Evolutionary conservation across 1,140 invertebrate genomes (phyloP).

Genomic region (Drosophila rufa): DNA sequence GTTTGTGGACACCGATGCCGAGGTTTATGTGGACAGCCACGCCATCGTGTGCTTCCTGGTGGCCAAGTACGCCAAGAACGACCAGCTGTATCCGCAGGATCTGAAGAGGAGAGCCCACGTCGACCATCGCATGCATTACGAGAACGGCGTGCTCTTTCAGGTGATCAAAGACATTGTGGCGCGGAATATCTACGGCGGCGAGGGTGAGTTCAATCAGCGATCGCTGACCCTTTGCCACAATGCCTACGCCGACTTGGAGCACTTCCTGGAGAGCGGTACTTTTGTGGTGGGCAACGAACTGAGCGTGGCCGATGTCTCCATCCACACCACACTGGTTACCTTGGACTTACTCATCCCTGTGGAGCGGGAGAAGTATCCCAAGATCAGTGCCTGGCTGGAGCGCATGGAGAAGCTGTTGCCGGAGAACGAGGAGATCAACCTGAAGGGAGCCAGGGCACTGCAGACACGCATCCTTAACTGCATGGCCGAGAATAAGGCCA

Average conservation of each 20-base stretch:
- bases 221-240: constrained; percentile 81
- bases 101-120: constrained; percentile 88
- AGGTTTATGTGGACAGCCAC: constrained; percentile 88
- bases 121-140: constrained; percentile 90
- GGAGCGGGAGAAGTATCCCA: constrained; percentile 47
- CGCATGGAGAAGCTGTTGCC: constrained; percentile 61
- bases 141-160: constrained; percentile 88
- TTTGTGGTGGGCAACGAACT: constrained; percentile 86
- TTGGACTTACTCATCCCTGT: constrained; percentile 79
- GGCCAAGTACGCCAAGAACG: constrained; percentile 89
- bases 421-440: constrained; percentile 68
- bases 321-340: constrained; percentile 84
- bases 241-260: constrained; percentile 86
- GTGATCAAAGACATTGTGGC: constrained; percentile 78
- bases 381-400: constrained; percentile 56
- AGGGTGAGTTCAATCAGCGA: constrained; percentile 57
- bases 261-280: constrained; percentile 78
- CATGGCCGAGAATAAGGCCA: constrained; percentile 57
- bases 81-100: constrained; percentile 89
- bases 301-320: constrained; percentile 87
- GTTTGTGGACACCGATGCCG: constrained; percentile 88
- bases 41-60: constrained; percentile 90
- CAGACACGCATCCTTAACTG: constrained; percentile 51
- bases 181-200: constrained; percentile 79
- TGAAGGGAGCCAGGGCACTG: constrained; percentile 63